Base-by-base conservation (phyloP, 2,113 vertebrate species). In the Dasyurus viverrinus region DNA sequence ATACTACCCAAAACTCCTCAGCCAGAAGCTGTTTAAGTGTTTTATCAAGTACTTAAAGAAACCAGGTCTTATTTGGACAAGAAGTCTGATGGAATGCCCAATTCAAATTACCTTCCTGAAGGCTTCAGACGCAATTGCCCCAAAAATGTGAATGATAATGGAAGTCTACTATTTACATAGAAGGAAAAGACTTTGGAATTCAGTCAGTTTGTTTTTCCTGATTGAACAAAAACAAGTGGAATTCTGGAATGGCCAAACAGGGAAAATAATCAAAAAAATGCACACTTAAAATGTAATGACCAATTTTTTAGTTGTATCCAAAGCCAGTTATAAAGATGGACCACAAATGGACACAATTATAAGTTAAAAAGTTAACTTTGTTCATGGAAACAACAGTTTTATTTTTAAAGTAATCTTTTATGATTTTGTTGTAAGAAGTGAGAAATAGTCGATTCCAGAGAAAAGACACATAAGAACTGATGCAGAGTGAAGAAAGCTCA, bases 11-110 rank as follows among this genome's bases (percentile, higher is more conserved):
- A 57, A 22, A 6, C 16, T 53, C 0, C 0, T 3, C 27, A 23
- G 12, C 53, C 46, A 6, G 19, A 36, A 14, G 57, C 1, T 3
- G 11, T 8, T 19, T n/a, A n/a, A 26, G 8, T 55, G 0, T 50
- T 46, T 93, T 26, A 36, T n/a, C 57, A 89, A 52, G 22, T 36
- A 53, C 30, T 55, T 0, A 30, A 52, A 8, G 42, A 91, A 23
- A 42, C 16, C 26, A 0, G 2, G 1, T 76, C 42, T 60, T 19
- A 3, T 50, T 47, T 54, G 12, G 30, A 4, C 4, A 19, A 22
- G 1, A 0, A 4, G 19, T 50, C 54, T 55, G 3, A 42, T 42
- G 10, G 25, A 5, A 12, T 1, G 8, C 2, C 48, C 1, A 11
- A 48, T 60, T 27, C 7, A 54, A 24, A 27, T 23, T 2, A 47